These are phyloP conservation scores for Notarius lentiginosus DNA, from an alignment of 2,113 vertebrate species.

Conservation along the genomic window DNA sequence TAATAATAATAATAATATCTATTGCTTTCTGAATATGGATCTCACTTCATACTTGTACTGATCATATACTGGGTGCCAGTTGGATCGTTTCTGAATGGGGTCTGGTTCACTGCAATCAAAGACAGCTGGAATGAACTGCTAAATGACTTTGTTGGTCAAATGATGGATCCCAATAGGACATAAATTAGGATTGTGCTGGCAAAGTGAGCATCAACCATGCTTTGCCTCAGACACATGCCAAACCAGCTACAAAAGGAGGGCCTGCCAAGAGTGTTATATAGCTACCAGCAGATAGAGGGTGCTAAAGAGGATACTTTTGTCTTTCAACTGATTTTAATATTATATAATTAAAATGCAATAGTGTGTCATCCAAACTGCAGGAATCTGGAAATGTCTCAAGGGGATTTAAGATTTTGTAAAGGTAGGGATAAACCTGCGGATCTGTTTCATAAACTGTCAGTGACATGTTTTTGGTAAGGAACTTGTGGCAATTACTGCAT, in stretches of 20 bases:
- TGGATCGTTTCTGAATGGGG: constrained; percentile 49
- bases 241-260: constrained; percentile 67
- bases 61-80: constrained; percentile 60
- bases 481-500: background rate
- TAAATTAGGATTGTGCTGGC: constrained; percentile 68
- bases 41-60: constrained; percentile 50
- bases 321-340: background rate
- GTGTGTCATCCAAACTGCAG: background rate
- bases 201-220: constrained; percentile 67
- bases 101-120: constrained; percentile 67
- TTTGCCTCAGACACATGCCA: constrained; percentile 64
- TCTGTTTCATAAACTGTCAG: background rate
- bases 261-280: constrained; percentile 71
- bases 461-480: background rate
- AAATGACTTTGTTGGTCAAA: constrained; percentile 67
- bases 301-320: constrained; percentile 57
- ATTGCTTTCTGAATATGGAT: constrained; percentile 51
- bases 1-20: constrained; percentile 4
- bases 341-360: background rate
- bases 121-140: constrained; percentile 71
- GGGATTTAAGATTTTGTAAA: background rate
- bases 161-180: constrained; percentile 69
- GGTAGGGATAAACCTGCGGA: background rate
- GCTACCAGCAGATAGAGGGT: constrained; percentile 64
- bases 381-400: background rate